Conservation (phyloP, 2,113 vertebrate genomes). For the Dasyornis broadbenti region DNA sequence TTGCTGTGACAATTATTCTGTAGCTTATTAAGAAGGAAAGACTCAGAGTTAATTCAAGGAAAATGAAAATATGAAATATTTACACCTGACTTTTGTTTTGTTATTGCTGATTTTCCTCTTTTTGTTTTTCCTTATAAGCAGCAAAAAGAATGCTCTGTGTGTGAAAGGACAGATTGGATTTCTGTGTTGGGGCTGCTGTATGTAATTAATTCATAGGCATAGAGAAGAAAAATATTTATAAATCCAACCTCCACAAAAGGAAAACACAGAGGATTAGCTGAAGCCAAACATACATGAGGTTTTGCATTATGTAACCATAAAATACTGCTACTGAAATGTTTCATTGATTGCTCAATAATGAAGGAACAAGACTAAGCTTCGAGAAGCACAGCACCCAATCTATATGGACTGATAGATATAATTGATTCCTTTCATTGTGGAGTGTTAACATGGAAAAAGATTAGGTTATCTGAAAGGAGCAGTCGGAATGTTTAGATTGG, state of each 20-base stretch:
- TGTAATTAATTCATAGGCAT: conserved; percentile 40
- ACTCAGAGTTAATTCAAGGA: conserved; percentile 1
- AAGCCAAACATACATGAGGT: conserved; percentile 23
- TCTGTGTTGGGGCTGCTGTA: conserved; percentile 12
- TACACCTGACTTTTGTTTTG: background rate
- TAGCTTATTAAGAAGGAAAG: conserved; percentile 25
- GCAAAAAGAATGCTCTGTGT: background rate
- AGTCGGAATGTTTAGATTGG: conserved; percentile 12
- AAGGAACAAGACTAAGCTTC: conserved; percentile 28
- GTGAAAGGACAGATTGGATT: background rate
- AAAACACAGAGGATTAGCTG: conserved; percentile 10
- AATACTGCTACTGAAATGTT: conserved; percentile 32
- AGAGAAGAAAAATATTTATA: background rate
- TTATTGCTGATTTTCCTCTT: background rate
- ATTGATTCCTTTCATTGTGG: conserved; percentile 21
- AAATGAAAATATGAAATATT: conserved; percentile 45
- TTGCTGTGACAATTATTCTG: conserved; percentile 32
- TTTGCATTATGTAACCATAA: background rate
- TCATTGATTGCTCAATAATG: conserved; percentile 57
- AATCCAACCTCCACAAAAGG: background rate
- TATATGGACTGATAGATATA: background rate
- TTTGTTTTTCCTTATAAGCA: background rate
- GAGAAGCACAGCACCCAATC: conserved; percentile 12
- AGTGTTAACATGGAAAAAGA: conserved; percentile 36
- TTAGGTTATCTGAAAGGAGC: conserved; percentile 44